phyloP scores from a whole-genome alignment of 1,140 invertebrate genomes.

The Pteromalus puparum region DNA sequence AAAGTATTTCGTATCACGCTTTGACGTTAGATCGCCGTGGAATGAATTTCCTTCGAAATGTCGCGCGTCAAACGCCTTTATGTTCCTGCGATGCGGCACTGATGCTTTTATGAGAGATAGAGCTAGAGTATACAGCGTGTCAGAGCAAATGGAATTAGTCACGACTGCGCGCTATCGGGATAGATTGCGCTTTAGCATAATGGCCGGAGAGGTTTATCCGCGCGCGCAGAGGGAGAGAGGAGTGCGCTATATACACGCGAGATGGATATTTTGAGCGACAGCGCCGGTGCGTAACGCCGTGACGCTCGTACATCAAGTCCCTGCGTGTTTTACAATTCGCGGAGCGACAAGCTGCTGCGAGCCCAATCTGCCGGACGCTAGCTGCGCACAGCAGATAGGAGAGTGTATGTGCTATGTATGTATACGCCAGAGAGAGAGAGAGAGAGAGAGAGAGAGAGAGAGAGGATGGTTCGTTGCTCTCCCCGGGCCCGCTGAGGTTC shows the following conservation, averaged over 20 bases:
- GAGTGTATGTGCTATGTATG: too few species aligned
- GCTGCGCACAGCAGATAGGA: too few species aligned
- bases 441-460: not conserved
- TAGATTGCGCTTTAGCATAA: conserved; percentile 68
- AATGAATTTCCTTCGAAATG: conserved; percentile 50
- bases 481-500: not conserved
- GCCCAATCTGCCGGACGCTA: too few species aligned
- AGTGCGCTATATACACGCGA: not conserved
- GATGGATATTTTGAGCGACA: conserved; percentile 1
- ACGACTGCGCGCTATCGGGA: conserved; percentile 61
- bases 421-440: too few species aligned
- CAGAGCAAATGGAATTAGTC: conserved; percentile 63
- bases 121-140: not conserved
- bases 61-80: not conserved
- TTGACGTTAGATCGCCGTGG: conserved; percentile 53
- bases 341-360: conserved; percentile 22
- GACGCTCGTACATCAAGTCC: conserved; percentile 49
- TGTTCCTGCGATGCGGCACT: conserved; percentile 21
- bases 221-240: not conserved
- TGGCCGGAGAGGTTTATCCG: conserved; percentile 48
- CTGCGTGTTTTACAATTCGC: conserved; percentile 53
- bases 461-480: not conserved
- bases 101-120: conserved; percentile 45
- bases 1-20: conserved; percentile 38
- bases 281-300: conserved; percentile 47